Conservation (phyloP, 2,797 vertebrate species). For the Esox lucius region DNA sequence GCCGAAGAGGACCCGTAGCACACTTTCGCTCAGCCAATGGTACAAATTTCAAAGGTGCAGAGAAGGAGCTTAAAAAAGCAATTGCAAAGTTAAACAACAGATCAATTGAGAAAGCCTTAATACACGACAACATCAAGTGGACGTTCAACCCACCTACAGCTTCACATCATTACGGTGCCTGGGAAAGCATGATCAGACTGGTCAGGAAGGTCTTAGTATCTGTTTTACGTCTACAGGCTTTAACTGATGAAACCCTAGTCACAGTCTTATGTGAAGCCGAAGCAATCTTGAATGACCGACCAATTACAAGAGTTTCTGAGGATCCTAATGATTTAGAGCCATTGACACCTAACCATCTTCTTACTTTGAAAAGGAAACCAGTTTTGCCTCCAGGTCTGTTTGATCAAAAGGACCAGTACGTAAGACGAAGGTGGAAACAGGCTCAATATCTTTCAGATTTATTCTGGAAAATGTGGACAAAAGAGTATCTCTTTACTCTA, state of each 20-base stretch:
- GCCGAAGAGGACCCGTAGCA: not conserved
- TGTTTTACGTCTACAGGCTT: not conserved
- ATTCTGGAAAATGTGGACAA: too few species aligned
- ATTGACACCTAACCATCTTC: constrained; percentile 8
- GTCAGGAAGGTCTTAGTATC: constrained; percentile 4
- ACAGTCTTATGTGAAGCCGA: constrained; percentile 22
- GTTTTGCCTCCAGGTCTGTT: too few species aligned
- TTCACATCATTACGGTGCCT: not conserved
- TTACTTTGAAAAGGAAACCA: not conserved
- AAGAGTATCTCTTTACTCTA: too few species aligned
- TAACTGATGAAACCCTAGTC: constrained; percentile 5
- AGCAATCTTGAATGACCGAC: too few species aligned
- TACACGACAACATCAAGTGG: not conserved
- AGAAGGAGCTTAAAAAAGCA: not conserved
- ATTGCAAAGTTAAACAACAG: not conserved
- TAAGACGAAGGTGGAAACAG: too few species aligned
- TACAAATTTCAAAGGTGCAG: constrained; percentile 12
- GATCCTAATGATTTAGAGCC: too few species aligned
- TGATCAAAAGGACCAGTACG: too few species aligned
- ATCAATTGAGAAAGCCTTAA: not conserved
- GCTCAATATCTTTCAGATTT: too few species aligned
- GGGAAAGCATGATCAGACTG: constrained; percentile 3
- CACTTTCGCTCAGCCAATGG: constrained; percentile 7
- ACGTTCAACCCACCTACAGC: constrained; percentile 15
- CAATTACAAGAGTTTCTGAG: too few species aligned